A percentile compares a stretch with the other conserved stretches of the same genome.
Evolutionary conservation across 1,140 invertebrate species (phyloP).

Genomic region (Olivierus martensii): DNA sequence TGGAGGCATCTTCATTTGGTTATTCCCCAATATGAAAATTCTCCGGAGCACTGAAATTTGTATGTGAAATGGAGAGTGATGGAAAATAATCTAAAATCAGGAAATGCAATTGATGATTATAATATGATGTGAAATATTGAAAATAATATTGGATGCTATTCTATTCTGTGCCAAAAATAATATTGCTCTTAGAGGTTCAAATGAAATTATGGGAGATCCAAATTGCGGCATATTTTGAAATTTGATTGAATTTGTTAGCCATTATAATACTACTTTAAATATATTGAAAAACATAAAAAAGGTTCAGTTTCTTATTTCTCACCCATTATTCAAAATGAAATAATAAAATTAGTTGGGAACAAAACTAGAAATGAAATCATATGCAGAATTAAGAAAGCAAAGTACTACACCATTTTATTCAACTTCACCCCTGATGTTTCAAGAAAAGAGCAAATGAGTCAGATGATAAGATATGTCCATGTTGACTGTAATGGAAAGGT

Average conservation of each 20-base stretch:
- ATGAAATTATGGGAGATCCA: conserved; percentile 3
- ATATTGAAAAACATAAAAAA: conserved; percentile 1
- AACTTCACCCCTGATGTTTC: conserved; percentile 7
- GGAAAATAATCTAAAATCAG: background rate
- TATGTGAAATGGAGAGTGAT: background rate
- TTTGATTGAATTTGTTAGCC: conserved; percentile 2
- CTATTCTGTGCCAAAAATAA: conserved; percentile 1
- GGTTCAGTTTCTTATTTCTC: conserved; percentile 4
- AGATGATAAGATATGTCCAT: conserved; percentile 14
- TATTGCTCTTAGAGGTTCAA: conserved; percentile 3
- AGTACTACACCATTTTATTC: background rate
- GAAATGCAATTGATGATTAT: background rate
- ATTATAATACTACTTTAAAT: conserved; percentile 1
- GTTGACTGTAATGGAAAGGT: conserved; percentile 2
- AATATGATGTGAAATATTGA: too few relatives aligned
- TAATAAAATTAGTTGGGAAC: conserved; percentile 7
- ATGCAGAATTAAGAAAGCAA: background rate
- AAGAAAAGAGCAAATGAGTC: conserved; percentile 14
- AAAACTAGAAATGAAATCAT: conserved; percentile 9
- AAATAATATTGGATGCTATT: background rate
- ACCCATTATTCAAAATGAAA: conserved; percentile 14
- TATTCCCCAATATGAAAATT: background rate
- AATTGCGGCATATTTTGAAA: conserved; percentile 1
- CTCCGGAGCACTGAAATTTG: background rate
- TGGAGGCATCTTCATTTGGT: background rate